phyloP scores from a whole-genome alignment of 2,888 invertebrate genomes.

The Phalera bucephala region DNA sequence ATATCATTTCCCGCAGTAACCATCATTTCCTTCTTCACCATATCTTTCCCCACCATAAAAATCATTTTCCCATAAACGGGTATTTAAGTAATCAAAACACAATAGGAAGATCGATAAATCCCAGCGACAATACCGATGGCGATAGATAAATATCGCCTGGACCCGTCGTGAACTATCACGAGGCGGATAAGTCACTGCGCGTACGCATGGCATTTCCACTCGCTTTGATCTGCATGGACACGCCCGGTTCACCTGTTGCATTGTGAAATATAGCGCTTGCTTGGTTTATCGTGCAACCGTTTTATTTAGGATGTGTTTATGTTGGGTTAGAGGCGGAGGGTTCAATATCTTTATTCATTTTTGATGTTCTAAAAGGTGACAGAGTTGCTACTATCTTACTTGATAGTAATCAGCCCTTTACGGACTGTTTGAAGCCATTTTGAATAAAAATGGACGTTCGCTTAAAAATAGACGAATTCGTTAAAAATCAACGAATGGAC shows the following conservation, averaged over 20 bases:
- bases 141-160: conserved; percentile 31
- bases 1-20: too few relatives aligned
- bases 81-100: conserved; percentile 22
- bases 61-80: conserved; percentile 5
- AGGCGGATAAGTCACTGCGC: conserved; percentile 40
- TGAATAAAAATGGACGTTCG: too few relatives aligned
- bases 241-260: conserved; percentile 7
- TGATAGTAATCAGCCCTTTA: too few relatives aligned
- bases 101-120: conserved; percentile 27
- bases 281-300: neutral
- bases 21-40: too few relatives aligned
- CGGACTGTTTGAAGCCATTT: too few relatives aligned
- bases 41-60: neutral
- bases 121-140: conserved; percentile 13
- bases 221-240: conserved; percentile 6
- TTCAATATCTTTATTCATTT: too few relatives aligned
- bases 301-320: too few relatives aligned
- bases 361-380: too few relatives aligned
- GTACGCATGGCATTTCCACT: conserved; percentile 44
- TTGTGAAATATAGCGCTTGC: neutral
- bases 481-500: too few relatives aligned
- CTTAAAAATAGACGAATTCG: too few relatives aligned
- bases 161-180: conserved; percentile 42
- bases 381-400: too few relatives aligned
- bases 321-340: too few relatives aligned